phyloP scores from a whole-genome alignment of 2,888 invertebrate genomes.

The Pseudococcus longispinus region DNA sequence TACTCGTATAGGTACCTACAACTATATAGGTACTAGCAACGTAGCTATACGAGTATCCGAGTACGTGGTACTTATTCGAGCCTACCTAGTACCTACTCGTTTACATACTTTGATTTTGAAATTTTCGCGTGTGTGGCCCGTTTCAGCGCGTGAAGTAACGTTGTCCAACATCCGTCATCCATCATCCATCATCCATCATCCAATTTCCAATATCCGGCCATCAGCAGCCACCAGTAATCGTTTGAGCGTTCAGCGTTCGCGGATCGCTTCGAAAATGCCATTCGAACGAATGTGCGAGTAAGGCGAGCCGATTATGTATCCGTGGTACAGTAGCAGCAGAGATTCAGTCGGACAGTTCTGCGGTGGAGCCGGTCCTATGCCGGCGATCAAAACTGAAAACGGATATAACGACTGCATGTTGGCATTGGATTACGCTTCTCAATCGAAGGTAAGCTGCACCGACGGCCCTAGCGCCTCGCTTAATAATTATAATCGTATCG shows the following conservation, averaged over 20 bases:
- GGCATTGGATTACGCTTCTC: conserved; percentile 73
- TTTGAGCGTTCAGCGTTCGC: not conserved
- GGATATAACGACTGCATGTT: conserved; percentile 76
- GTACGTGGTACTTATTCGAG: too few relatives aligned
- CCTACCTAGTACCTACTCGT: too few relatives aligned
- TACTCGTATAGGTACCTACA: too few relatives aligned
- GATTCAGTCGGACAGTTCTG: conserved; percentile 64
- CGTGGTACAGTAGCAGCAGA: conserved; percentile 68
- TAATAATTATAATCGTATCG: too few relatives aligned
- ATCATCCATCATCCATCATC: too few relatives aligned
- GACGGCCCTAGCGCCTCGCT: too few relatives aligned
- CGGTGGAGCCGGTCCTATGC: conserved; percentile 67
- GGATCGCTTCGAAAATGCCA: not conserved
- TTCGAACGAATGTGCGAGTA: not conserved
- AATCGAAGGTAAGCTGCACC: conserved; percentile 69
- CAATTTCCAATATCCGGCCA: not conserved
- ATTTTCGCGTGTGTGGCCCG: too few relatives aligned
- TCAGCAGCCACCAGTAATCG: not conserved
- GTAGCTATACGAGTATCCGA: too few relatives aligned
- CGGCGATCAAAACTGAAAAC: conserved; percentile 72
- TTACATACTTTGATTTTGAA: too few relatives aligned
- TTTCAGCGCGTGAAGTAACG: too few relatives aligned
- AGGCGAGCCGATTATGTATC: conserved; percentile 66
- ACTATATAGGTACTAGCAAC: too few relatives aligned
- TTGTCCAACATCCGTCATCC: too few relatives aligned